Evolutionary conservation across 2,113 vertebrate genomes (phyloP), one percentile per base, ranked within the genome.

Genomic region (Lepidothrix coronata): DNA sequence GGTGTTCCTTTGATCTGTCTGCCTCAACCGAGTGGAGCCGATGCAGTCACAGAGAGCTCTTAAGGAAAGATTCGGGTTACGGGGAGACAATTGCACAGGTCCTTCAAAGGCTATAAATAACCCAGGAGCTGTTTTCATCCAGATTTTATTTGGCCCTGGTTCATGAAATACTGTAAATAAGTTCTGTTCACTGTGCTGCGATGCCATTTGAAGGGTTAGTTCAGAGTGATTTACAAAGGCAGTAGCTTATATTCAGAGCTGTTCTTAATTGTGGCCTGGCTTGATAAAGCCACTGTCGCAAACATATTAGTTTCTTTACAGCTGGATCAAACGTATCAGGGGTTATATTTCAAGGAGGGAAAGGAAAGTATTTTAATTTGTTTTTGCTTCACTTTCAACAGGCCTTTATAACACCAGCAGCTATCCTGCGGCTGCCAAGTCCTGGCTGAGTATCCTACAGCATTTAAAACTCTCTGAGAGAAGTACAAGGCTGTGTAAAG

Each of bases 261-360:
- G 83, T 85, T 97, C 78, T 95, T 97, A 96, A 96, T 95, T 96
- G 90, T 87, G 87, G 91, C 88, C 85, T 92, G 89, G 92, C 96
- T 96, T 94, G 96, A 96, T 89, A 92, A 96, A 96, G 92, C 95
- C 95, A 95, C 96, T 95, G 92, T 97, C 90, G 3, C 88, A 93
- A 90, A 89, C 41, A 58, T 43, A 68, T 85, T 88, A 77, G 88
- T 93, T 97, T 95, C 82, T 97, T 92, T 93, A 57, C 84, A 94
- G 92, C 72, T 89, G 90, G 93, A 95, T 95, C 95, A 91, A 95
- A 95, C 79, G 65, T 79, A 89, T 89, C n/a, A 12, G 77, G 76
- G 81, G 59, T 92, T 96, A 54, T 71, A 93, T 87, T 97, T 96
- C 89, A 96, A 96, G 95, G 95, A 95, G 95, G 67, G 82, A 97